phyloP scores from a whole-genome alignment of 2,888 invertebrate genomes.

The Drosophila mayaguana region DNA sequence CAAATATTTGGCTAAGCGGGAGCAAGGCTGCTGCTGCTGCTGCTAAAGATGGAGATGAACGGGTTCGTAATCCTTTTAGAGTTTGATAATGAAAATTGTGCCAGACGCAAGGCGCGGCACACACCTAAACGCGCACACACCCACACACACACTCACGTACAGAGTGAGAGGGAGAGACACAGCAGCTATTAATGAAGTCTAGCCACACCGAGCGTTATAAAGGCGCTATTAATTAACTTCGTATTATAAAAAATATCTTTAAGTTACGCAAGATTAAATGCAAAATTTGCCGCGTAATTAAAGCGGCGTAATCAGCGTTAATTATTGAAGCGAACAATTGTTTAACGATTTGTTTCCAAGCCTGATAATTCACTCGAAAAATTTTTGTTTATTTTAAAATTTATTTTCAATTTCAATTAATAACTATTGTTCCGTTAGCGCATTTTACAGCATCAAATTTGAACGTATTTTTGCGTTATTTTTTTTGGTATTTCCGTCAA shows the following conservation, averaged over 20 bases:
- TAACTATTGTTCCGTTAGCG: conserved; percentile 26
- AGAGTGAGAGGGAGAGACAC: neutral
- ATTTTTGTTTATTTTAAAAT: conserved; percentile 19
- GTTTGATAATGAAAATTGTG: conserved; percentile 75
- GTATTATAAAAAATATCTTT: conserved; percentile 35
- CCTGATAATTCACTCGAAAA: neutral
- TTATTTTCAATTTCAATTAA: conserved; percentile 55
- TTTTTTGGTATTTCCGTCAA: neutral
- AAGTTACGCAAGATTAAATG: conserved; percentile 52
- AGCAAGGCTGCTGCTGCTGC: conserved; percentile 24
- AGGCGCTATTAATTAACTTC: conserved; percentile 48
- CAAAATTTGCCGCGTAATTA: conserved; percentile 44
- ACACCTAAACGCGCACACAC: conserved; percentile 17
- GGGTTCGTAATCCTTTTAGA: conserved; percentile 75
- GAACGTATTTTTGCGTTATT: conserved; percentile 20
- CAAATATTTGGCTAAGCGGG: conserved; percentile 57
- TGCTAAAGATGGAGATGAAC: conserved; percentile 72
- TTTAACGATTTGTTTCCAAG: conserved; percentile 3
- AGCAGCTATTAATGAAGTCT: conserved; percentile 59
- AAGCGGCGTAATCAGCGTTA: conserved; percentile 61
- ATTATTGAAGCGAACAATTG: conserved; percentile 34
- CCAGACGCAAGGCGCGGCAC: conserved; percentile 38
- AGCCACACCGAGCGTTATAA: conserved; percentile 12
- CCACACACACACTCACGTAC: conserved; percentile 1
- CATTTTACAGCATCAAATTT: conserved; percentile 31